Conservation (phyloP, 2,797 vertebrate species). For the Onychomys arenicola region DNA sequence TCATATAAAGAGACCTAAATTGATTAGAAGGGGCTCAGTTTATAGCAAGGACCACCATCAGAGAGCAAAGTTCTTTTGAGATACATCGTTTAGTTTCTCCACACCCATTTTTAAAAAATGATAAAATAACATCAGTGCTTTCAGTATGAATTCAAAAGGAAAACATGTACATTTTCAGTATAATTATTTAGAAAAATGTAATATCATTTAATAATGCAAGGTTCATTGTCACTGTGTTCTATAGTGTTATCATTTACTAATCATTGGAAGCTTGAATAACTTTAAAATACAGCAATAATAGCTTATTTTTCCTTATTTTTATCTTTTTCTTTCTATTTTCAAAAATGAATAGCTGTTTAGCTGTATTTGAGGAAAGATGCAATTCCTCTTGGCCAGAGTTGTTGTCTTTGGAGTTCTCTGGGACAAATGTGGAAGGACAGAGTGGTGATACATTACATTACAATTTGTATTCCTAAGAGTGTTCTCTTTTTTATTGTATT, state of each 20-base stretch:
- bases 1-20: background rate
- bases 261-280: background rate
- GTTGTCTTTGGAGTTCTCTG: conserved; percentile 54
- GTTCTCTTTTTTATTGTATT: conserved; percentile 49
- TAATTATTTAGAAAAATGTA: background rate
- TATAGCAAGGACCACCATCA: background rate
- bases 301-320: background rate
- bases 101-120: conserved; percentile 20
- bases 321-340: conserved; percentile 67
- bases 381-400: conserved; percentile 69
- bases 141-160: background rate
- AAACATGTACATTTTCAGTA: background rate
- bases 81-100: conserved; percentile 10
- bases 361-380: conserved; percentile 67
- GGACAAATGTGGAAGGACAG: conserved; percentile 56
- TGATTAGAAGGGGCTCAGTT: background rate
- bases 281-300: conserved; percentile 32
- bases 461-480: conserved; percentile 22
- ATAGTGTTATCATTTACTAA: background rate
- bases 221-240: background rate
- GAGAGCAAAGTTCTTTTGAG: background rate
- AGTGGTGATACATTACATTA: conserved; percentile 61
- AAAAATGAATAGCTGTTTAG: conserved; percentile 69
- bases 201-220: conserved; percentile 9
- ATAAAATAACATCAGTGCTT: background rate